Base-by-base conservation (phyloP, 1,140 invertebrate species). In the Pogonomyrmex californicus region DNA sequence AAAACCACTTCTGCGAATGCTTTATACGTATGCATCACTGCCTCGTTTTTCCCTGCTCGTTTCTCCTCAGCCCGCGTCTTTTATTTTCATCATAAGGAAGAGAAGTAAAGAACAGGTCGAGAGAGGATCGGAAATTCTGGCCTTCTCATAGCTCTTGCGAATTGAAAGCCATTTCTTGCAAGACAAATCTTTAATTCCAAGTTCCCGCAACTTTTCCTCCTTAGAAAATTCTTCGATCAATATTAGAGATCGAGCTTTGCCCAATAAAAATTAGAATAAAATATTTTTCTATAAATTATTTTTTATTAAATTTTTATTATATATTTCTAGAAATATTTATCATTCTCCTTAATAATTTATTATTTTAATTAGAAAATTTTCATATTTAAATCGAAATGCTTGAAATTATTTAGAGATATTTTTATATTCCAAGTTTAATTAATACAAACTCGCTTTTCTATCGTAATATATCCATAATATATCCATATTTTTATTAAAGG, bases 1-100 rank as follows among this genome's bases (percentile, higher is more conserved):
- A 70, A 86, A 82, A 58, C 85, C 78, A 60, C 73, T 78, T 54
- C 10, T 62, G 56, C 62, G 65, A 38, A 60, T n/a, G 54, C 87
- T 77, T 86, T 77, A 66, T 49, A 47, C 6, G 47, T 85, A 75
- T 38, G 49, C 56, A 56, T 30, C 66, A 49, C 23, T 44, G 76
- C 49, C 23, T 85, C 60, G 6, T 85, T 85, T 81, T 58, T 71
- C 36, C 23, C 17, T 62, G 12, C n/a, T n/a, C 54, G 33, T 17
- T 51, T 63, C 49, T 66, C 62, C 62, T n/a, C 30, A 47, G n/a
- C 23, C 41, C 9, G 30, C 63, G 7, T 47, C 17, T 5, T 68
- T 77, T 38, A 68, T 77, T 65, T 68, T 44, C 23, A 23, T 62
- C 17, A 47, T 38, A 17, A 36, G 68, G 58, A 79, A 47, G n/a